phyloP scores from a whole-genome alignment of 2,888 invertebrate species.

The Vesta saturnalis region DNA sequence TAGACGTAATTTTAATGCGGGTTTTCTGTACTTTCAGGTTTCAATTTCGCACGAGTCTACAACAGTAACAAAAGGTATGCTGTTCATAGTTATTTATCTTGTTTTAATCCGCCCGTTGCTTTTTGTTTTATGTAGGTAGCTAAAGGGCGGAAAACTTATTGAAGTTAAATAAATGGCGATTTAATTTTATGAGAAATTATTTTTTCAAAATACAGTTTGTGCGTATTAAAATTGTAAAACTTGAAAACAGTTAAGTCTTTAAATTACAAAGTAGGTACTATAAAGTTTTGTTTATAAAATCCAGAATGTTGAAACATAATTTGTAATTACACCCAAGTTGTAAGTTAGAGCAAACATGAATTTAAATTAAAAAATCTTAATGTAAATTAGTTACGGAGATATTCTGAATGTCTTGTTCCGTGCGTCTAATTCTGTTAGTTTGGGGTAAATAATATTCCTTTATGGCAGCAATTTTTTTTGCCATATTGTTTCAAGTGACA shows the following conservation, averaged over 20 bases:
- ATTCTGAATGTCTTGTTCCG: too few species aligned
- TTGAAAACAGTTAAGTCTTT: slow-evolving; percentile 45
- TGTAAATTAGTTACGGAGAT: too few species aligned
- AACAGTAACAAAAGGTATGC: neutral
- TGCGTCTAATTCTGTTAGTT: too few species aligned
- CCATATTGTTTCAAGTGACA: too few species aligned
- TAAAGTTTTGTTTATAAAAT: slow-evolving; percentile 47
- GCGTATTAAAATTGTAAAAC: slow-evolving; percentile 48
- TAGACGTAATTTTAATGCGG: too few species aligned
- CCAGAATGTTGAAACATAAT: slow-evolving; percentile 28
- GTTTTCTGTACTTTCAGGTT: too few species aligned
- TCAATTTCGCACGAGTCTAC: neutral
- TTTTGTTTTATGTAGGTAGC: too few species aligned
- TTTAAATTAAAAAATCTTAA: too few species aligned
- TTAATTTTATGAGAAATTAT: slow-evolving; percentile 46
- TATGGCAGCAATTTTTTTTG: too few species aligned
- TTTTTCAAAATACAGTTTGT: slow-evolving; percentile 46
- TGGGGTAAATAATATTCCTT: too few species aligned
- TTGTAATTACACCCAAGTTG: slow-evolving; percentile 24
- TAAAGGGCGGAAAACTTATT: slow-evolving; percentile 41
- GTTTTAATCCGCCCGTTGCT: too few species aligned
- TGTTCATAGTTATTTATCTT: neutral
- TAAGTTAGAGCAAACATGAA: slow-evolving; percentile 1
- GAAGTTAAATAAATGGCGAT: slow-evolving; percentile 38
- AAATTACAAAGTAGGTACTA: slow-evolving; percentile 49